Evolutionary conservation across 2,113 vertebrate genomes (phyloP).

Genomic region (Paradoxurus hermaphroditus): DNA sequence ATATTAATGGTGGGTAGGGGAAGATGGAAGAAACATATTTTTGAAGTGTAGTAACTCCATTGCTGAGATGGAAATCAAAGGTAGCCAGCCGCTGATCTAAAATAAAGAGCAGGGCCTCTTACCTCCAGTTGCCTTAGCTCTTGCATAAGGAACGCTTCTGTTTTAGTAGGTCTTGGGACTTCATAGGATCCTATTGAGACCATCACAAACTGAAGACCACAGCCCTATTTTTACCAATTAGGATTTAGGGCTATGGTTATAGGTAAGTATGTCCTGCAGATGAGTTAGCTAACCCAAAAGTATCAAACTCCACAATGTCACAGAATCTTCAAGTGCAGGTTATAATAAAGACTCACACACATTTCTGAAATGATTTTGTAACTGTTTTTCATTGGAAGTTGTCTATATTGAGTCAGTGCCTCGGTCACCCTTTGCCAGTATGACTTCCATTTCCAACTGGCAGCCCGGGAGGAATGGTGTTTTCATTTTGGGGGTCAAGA

Average conservation of each 20-base stretch:
- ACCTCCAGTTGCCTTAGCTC: background rate
- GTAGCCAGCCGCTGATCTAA: background rate
- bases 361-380: background rate
- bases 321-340: background rate
- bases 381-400: background rate
- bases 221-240: background rate
- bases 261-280: background rate
- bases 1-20: background rate
- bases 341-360: background rate
- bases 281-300: background rate
- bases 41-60: background rate
- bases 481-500: background rate
- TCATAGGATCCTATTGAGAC: background rate
- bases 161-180: background rate
- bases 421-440: background rate
- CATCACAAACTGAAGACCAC: background rate
- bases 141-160: background rate
- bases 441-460: background rate
- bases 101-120: background rate
- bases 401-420: background rate
- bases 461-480: background rate
- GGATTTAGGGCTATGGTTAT: background rate
- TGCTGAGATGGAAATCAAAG: background rate
- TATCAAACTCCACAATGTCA: background rate
- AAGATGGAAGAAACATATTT: background rate